Base-by-base conservation (phyloP, 2,113 vertebrate genomes). In the Dascyllus trimaculatus region DNA sequence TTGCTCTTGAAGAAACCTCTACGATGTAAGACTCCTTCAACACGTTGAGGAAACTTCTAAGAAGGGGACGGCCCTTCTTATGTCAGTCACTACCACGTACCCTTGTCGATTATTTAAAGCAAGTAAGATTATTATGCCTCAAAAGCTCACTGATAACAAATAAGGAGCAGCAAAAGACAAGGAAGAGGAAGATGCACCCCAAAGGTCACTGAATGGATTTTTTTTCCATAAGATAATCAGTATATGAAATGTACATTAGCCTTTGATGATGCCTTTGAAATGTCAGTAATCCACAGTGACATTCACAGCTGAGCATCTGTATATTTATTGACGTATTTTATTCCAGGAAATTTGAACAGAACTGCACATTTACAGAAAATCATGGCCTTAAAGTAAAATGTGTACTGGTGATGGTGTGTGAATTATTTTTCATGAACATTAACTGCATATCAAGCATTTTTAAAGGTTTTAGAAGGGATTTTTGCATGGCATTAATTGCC, bases 211-310 rank as follows among this genome's bases (percentile, higher is more conserved):
- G 15, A 14, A 57, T 78, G 25, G 45, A 78, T 71, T 74, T 49
- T 58, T 49, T 45, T n/a, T 65, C 64, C 8, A 21, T 25, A 52
- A 58, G 17, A 57, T 22, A 68, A 56, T 66, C 38, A 43, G 21
- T 60, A 46, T 53, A 62, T 43, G 58, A 73, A 65, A 76, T 52
- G 46, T 6, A 13, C 75, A 29, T 87, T 68, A 67, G 51, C 70
- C 73, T 78, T 53, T 75, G 75, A 78, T 68, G 26, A 78, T 29
- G 38, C 38, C 62, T 57, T 82, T 71, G 29, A 82, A 79, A 85
- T 85, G 62, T 59, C 56, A 80, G 48, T 9, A 56, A 67, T 19
- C 24, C 48, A 18, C 18, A 24, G 4, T 40, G 61, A 40, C 38
- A 15, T 43, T 71, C 53, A 35, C 24, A 26, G n/a, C 22, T 29